phyloP scores from a whole-genome alignment of 2,888 invertebrate species.

The Arge pagana region DNA sequence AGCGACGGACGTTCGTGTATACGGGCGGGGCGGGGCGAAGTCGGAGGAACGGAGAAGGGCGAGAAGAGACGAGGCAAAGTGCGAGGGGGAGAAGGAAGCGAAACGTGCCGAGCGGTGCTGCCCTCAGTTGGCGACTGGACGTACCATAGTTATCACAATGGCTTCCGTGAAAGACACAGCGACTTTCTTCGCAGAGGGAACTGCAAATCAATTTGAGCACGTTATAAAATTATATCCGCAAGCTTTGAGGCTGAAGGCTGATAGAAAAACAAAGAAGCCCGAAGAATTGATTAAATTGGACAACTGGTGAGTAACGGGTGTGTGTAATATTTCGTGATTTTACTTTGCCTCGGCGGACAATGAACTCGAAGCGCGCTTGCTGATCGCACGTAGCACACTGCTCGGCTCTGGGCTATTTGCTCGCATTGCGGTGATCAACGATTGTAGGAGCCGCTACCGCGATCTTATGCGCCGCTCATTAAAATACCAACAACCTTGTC shows the following conservation, averaged over 20 bases:
- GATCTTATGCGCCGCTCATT: conserved; percentile 72
- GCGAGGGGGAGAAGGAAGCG: conserved; percentile 19
- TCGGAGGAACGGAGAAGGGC: conserved; percentile 12
- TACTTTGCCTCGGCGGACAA: conserved; percentile 48
- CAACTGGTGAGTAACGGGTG: conserved; percentile 79
- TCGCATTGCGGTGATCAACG: conserved; percentile 19
- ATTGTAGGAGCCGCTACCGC: conserved; percentile 52
- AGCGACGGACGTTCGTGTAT: conserved; percentile 5
- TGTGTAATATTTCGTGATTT: conserved; percentile 24
- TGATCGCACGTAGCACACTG: conserved; percentile 44
- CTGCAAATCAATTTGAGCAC: conserved; percentile 83
- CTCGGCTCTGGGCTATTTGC: conserved; percentile 23
- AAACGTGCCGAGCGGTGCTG: conserved; percentile 43
- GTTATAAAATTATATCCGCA: conserved; percentile 90
- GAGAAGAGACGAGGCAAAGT: conserved; percentile 22
- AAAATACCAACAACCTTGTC: conserved; percentile 65
- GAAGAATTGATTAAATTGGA: conserved; percentile 94
- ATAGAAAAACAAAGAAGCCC: conserved; percentile 88
- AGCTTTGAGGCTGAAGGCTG: conserved; percentile 88
- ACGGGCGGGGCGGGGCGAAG: not conserved
- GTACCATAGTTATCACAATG: conserved; percentile 65
- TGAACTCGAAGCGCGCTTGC: conserved; percentile 54
- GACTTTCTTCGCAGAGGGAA: conserved; percentile 91
- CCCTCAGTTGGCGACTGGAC: conserved; percentile 45
- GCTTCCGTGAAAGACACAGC: conserved; percentile 88